Conservation (phyloP, 1,140 invertebrate species). For the Centruroides sculpturatus region DNA sequence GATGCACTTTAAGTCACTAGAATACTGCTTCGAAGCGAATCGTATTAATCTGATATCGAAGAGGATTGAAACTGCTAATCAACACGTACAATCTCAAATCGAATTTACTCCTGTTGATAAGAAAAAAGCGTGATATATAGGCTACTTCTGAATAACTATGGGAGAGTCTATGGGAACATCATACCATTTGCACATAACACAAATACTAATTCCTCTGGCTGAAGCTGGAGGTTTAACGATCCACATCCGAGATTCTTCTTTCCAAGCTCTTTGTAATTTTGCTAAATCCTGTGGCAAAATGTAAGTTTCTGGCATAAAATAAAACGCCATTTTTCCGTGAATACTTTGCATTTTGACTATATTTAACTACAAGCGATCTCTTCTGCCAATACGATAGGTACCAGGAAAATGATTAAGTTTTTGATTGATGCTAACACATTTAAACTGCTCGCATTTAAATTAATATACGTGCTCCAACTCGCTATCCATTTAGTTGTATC, state of each 20-base stretch:
- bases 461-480: no score
- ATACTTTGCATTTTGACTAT: constrained; percentile 49
- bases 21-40: constrained; percentile 73
- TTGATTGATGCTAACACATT: no score
- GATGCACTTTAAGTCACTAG: constrained; percentile 55
- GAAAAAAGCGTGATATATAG: constrained; percentile 67
- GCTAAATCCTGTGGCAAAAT: constrained; percentile 77
- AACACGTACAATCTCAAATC: constrained; percentile 91
- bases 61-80: constrained; percentile 89
- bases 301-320: constrained; percentile 86
- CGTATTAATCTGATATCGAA: constrained; percentile 88
- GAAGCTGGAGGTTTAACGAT: constrained; percentile 40
- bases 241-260: constrained; percentile 37
- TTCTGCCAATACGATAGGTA: constrained; percentile 90
- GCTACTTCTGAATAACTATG: constrained; percentile 35
- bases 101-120: constrained; percentile 86
- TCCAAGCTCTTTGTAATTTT: constrained; percentile 66
- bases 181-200: constrained; percentile 78
- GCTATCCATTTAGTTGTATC: no score
- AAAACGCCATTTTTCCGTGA: constrained; percentile 45
- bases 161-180: constrained; percentile 71
- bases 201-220: constrained; percentile 80
- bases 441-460: no score
- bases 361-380: constrained; percentile 85
- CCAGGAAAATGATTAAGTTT: constrained; percentile 81